These are phyloP conservation scores for Charadrius vociferus DNA, from an alignment of 2,113 vertebrate species.

Conservation along the genomic window DNA sequence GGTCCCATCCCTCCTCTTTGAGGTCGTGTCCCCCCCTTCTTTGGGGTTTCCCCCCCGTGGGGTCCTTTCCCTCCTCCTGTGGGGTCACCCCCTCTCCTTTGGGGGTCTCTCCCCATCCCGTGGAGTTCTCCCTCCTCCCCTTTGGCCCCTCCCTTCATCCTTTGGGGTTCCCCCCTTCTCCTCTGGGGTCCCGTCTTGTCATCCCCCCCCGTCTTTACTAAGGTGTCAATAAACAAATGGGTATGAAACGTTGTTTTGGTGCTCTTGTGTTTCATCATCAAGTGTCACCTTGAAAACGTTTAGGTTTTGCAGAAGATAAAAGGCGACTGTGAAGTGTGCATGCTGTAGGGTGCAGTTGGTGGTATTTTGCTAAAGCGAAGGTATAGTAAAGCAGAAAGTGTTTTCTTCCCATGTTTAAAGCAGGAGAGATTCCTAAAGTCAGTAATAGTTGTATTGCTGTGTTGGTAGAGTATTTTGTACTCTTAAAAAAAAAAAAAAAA, in stretches of 20 bases:
- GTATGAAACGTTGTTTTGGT: not conserved
- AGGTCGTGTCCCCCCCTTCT: no score
- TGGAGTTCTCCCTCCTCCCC: no score
- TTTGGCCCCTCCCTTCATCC: no score
- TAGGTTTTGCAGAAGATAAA: not conserved
- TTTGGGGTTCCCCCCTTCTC: not conserved
- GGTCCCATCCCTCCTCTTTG: not conserved
- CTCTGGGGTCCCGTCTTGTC: not conserved
- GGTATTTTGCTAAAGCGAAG: not conserved
- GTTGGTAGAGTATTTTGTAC: not conserved
- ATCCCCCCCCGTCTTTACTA: not conserved
- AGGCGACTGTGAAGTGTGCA: not conserved
- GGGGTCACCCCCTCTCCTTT: not conserved
- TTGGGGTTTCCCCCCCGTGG: no score
- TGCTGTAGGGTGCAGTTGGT: not conserved
- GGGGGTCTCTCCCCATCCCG: not conserved
- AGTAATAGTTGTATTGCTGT: not conserved
- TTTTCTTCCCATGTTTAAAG: not conserved
- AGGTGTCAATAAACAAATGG: fast-evolving
- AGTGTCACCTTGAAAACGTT: not conserved
- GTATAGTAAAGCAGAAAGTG: not conserved
- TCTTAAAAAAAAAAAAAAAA: not conserved
- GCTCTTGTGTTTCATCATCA: not conserved
- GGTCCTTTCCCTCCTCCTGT: no score
- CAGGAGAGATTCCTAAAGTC: not conserved